Base-by-base conservation (phyloP, 2,797 vertebrate genomes). In the Scarus forsteni region DNA sequence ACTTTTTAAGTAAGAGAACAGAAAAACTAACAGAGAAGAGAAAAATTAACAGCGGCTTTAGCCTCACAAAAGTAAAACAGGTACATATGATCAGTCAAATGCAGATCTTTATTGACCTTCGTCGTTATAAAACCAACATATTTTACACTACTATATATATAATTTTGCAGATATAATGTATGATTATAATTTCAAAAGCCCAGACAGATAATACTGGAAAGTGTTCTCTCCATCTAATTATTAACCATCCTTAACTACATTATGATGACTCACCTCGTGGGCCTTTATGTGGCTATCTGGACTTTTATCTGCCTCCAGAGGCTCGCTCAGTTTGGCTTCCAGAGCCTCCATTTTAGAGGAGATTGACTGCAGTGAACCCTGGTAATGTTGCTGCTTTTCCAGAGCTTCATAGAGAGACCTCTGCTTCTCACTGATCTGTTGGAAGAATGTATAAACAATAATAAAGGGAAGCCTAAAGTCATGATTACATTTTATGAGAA, bases 371-470 rank as follows among this genome's bases (percentile, higher is more conserved):
- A 99, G 96, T 0, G 96, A 93, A 71, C 97, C 96, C 88, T 99
- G 98, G 70, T 98, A 99, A 59, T 94, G 96, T 77, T 99, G 97
- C 8, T 99, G 98, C 44, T 97, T 96, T 72, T 99, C 97, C 83
- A 99, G 93, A 57, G 97, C 97, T 89, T 99, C 97, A 39, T 99
- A 99, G 54, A 99, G 94, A 2, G 96, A 96, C 45, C 96, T 96
- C 81, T 99, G 98, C 90, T 99, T 99, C 88, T 99, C 98, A 50
- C 96, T 99, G 91, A 99, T 99, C 98, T 99, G 81, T 78, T 75
- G 27, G 18, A 46, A 27, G 11, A 67, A n/a, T 34, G 34, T 36
- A 39, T 5, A 34, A 9, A 49, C 5, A 13, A 57, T 3, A 4
- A 48, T 1, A 75, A 44, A 43, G 12, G n/a, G 42, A 39, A 19